Base-by-base conservation (phyloP, 2,113 vertebrate species). In the Pipra filicauda region DNA sequence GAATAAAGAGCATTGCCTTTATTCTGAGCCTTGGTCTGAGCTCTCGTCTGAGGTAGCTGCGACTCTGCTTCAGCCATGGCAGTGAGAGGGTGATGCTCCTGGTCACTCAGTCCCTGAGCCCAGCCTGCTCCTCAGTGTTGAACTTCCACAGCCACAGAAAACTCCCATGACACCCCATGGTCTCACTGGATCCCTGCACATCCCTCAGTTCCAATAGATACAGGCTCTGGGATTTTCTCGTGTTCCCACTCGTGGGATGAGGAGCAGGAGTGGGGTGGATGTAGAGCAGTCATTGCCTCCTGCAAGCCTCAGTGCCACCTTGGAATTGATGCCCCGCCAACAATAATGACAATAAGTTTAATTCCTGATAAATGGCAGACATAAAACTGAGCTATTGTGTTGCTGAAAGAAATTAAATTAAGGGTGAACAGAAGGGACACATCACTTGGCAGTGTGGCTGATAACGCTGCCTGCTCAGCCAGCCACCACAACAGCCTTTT, bases 391-490 rank as follows among this genome's bases (percentile, higher is more conserved):
- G 89, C 89, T 85, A 80, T 90, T 91, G 85, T 88, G 78, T 54
- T 73, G 54, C 89, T 93, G 84, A 86, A 95, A 80, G 72, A 90
- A 93, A 97, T 93, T 91, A 89, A 94, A 95, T 95, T 94, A 95
- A 94, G 85, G 91, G 54, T 61, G 87, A 95, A 19, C 79, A 89
- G 91, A 91, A 91, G 86, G 93, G 94, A 87, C 87, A 57, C 84
- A 22, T 83, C 26, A 6, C 82, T 86, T 67, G 59, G 72, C 85
- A 80, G 90, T 0, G 0, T 11, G 26, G 88, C 62, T 51, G 82
- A 55, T 71, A 14, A 28, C 9, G 2, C 27, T n/a, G 17, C 24
- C 66, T 22, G 64, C 26, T 72, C 3, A 9, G 51, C 88, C 94
- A 57, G 5, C 14, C 44, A 43, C 84, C 62, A 31, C 52, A 7